These are phyloP conservation scores for Noturus placidus DNA, from an alignment of 2,113 vertebrate genomes.

Conservation along the genomic window DNA sequence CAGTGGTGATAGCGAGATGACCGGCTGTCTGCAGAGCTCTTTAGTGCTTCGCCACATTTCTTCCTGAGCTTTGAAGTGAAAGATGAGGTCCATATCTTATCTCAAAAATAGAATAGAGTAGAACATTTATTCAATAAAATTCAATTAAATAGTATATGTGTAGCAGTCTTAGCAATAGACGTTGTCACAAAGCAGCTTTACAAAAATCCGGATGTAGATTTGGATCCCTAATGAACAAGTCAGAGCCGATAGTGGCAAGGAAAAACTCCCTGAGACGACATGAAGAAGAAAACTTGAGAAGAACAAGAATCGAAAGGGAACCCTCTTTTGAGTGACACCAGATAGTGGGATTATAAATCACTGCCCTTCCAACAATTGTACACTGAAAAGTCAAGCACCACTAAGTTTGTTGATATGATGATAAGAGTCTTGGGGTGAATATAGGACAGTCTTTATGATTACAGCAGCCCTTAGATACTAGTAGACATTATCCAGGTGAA, in stretches of 20 bases:
- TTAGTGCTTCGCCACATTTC: constrained; percentile 69
- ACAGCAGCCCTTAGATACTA: background rate
- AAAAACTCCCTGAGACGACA: background rate
- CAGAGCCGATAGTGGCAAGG: background rate
- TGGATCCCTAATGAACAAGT: background rate
- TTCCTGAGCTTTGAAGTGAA: constrained; percentile 70
- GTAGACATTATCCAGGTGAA: background rate
- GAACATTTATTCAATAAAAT: background rate
- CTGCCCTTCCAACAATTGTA: background rate
- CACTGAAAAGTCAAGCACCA: background rate
- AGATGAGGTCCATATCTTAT: constrained; percentile 60
- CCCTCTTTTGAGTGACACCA: background rate
- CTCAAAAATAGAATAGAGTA: constrained; percentile 9
- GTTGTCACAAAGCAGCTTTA: background rate
- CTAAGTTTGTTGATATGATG: background rate
- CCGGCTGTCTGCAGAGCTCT: constrained; percentile 75
- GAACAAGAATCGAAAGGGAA: background rate
- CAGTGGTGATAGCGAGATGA: constrained; percentile 72
- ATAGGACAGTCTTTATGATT: background rate
- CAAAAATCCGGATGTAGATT: constrained; percentile 6
- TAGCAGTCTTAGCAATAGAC: background rate
- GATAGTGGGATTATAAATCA: background rate
- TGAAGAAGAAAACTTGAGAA: background rate
- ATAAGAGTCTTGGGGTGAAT: background rate
- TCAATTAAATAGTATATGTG: background rate